A percentile compares a stretch with the other conserved stretches of the same genome.
Conservation (phyloP, 1,140 invertebrate species). For the Dendroctonus ponderosae region DNA sequence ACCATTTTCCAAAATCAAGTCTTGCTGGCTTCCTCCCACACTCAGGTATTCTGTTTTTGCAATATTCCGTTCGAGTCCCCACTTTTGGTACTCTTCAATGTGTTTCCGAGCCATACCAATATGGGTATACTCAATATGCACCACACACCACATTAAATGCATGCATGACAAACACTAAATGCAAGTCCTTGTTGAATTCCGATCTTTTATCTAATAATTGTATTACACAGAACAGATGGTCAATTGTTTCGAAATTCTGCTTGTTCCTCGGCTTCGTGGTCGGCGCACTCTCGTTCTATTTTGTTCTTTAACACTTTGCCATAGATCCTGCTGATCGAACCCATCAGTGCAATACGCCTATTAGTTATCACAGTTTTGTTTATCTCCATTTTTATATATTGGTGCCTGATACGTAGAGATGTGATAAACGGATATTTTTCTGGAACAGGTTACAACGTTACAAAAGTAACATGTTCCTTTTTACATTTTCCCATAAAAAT, state of each 20-base stretch:
- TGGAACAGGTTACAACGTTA: no score
- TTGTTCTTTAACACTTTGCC: not conserved
- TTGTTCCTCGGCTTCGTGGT: constrained; percentile 1
- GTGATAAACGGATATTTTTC: no score
- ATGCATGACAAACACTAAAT: constrained; percentile 21
- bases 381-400: no score
- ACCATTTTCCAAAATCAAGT: constrained; percentile 24
- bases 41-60: constrained; percentile 31
- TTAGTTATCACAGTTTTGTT: no score
- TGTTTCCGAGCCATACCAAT: constrained; percentile 32
- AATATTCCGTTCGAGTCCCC: constrained; percentile 29
- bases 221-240: not conserved
- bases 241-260: constrained; percentile 1
- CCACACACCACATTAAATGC: no score
- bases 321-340: no score
- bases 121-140: constrained; percentile 32
- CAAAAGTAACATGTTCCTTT: no score
- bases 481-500: no score
- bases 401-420: no score
- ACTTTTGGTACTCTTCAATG: constrained; percentile 30
- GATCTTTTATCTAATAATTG: constrained; percentile 8
- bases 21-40: constrained; percentile 22
- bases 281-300: not conserved
- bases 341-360: no score
- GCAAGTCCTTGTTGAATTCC: constrained; percentile 11